phyloP scores from a whole-genome alignment of 2,888 invertebrate genomes.

The Drosophila pseudotakahashii region DNA sequence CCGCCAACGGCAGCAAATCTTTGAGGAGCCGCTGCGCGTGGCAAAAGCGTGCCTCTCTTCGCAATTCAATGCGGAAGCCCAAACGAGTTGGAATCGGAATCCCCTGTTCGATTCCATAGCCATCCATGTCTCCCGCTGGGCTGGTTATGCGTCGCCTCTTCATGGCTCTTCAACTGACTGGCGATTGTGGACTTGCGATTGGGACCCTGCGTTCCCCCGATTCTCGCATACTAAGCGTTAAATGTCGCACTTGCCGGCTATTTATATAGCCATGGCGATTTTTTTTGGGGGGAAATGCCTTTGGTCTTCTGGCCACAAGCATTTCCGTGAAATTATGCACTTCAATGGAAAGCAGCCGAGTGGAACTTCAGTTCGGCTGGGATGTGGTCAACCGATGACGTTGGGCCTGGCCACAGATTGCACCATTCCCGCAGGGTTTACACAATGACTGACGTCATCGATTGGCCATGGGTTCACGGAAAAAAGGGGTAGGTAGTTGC shows the following conservation, averaged over 20 bases:
- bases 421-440: conserved; percentile 47
- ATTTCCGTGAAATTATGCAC: conserved; percentile 79
- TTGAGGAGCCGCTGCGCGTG: conserved; percentile 35
- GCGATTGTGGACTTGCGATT: conserved; percentile 16
- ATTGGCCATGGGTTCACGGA: conserved; percentile 1
- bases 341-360: conserved; percentile 61
- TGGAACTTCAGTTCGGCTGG: conserved; percentile 53
- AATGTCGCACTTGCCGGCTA: conserved; percentile 75
- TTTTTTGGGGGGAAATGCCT: conserved; percentile 50
- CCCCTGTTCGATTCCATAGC: neutral
- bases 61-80: conserved; percentile 69
- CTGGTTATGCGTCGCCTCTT: conserved; percentile 62
- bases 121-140: conserved; percentile 41
- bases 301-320: conserved; percentile 36
- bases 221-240: conserved; percentile 73
- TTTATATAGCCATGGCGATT: conserved; percentile 69
- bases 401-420: conserved; percentile 46
- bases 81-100: conserved; percentile 40
- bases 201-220: conserved; percentile 37
- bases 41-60: conserved; percentile 40
- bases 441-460: conserved; percentile 57
- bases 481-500: neutral
- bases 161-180: conserved; percentile 46
- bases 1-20: conserved; percentile 40
- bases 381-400: conserved; percentile 48